Evolutionary conservation across 1,140 invertebrate species (phyloP).

Genomic region (Cydia splendana): DNA sequence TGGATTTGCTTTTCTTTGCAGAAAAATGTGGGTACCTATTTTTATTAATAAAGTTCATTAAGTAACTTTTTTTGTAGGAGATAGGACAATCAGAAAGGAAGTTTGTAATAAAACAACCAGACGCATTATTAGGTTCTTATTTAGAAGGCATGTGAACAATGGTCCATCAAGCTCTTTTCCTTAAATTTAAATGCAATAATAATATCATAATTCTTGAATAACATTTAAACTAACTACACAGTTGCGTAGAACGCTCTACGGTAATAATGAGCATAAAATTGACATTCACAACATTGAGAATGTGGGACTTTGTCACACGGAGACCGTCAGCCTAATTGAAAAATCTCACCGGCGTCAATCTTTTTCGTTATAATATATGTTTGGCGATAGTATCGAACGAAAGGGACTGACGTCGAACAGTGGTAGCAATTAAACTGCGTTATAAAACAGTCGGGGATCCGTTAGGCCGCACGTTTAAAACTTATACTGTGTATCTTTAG

Average conservation of each 20-base stretch:
- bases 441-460: neutral
- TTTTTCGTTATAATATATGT: neutral
- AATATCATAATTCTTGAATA: constrained; percentile 60
- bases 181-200: constrained; percentile 57
- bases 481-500: no score
- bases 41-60: no score
- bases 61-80: no score
- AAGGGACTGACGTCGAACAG: neutral
- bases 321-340: constrained; percentile 1
- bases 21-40: no score
- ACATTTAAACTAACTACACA: constrained; percentile 70
- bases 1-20: no score
- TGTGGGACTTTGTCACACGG: constrained; percentile 35
- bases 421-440: neutral
- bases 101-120: constrained; percentile 20
- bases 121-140: constrained; percentile 39
- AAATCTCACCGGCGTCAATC: neutral
- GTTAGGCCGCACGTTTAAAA: constrained; percentile 2
- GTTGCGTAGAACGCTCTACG: constrained; percentile 42
- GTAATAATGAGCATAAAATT: constrained; percentile 57
- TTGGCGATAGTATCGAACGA: neutral
- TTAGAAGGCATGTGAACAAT: constrained; percentile 74
- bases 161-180: constrained; percentile 73
- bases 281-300: constrained; percentile 65
- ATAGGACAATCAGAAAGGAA: no score